Conservation (phyloP, 1,140 invertebrate genomes). For the Myzus persicae region DNA sequence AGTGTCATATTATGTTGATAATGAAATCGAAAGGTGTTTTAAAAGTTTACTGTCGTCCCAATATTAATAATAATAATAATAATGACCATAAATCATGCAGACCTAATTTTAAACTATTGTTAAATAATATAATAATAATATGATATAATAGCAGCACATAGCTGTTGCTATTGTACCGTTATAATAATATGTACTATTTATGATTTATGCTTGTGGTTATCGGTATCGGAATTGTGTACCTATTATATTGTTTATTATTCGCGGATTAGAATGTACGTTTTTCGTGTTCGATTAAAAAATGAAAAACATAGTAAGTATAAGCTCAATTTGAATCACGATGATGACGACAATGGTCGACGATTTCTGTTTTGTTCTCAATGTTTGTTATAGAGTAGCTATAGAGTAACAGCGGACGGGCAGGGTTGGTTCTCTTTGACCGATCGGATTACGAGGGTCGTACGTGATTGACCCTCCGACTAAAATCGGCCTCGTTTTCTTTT, state of each 20-base stretch:
- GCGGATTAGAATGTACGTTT: background rate
- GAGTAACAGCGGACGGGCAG: background rate
- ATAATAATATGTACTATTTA: background rate
- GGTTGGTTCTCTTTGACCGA: constrained; percentile 33
- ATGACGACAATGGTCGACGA: background rate
- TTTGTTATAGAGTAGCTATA: background rate
- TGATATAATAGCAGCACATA: background rate
- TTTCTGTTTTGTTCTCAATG: background rate
- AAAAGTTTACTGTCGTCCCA: background rate
- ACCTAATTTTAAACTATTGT: background rate
- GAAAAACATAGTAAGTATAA: background rate
- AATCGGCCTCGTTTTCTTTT: background rate
- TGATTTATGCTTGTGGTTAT: background rate
- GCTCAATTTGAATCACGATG: background rate
- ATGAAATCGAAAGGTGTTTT: background rate
- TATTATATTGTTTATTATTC: background rate
- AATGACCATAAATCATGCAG: background rate
- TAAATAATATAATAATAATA: background rate
- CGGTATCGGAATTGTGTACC: background rate
- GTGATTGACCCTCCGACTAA: constrained; percentile 51
- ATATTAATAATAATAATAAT: background rate
- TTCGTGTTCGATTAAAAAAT: background rate
- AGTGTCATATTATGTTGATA: background rate
- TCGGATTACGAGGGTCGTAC: constrained; percentile 46
- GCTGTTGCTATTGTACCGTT: background rate